Evolutionary conservation across 2,888 invertebrate genomes (phyloP).

Genomic region (Stictocephala bisonia): DNA sequence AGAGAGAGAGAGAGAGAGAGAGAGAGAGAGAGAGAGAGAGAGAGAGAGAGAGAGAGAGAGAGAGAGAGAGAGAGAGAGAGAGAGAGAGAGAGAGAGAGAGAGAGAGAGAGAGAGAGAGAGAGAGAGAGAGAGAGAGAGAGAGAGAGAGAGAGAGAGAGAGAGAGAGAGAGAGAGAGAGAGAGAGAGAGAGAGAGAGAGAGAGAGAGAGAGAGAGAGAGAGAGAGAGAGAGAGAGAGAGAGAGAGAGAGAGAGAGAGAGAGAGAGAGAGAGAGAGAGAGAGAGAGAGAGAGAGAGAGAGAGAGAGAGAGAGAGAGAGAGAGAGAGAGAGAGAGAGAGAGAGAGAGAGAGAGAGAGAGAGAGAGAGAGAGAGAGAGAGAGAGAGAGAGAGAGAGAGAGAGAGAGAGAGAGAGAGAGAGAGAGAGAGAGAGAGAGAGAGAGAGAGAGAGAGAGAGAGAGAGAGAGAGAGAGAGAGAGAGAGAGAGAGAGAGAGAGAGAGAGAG

Average conservation of each 20-base stretch:
- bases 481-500: background rate
- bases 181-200: background rate
- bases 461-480: background rate
- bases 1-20: background rate
- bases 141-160: background rate
- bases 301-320: background rate
- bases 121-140: background rate
- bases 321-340: background rate
- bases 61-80: background rate
- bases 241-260: background rate
- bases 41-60: background rate
- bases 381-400: background rate
- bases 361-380: background rate
- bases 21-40: background rate
- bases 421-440: background rate
- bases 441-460: background rate
- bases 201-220: background rate
- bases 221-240: background rate
- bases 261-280: background rate
- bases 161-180: background rate
- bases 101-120: background rate
- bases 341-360: background rate
- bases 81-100: background rate
- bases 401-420: background rate
- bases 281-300: background rate